Evolutionary conservation across 2,113 vertebrate species (phyloP).

Genomic region (Phrynosoma platyrhinos): DNA sequence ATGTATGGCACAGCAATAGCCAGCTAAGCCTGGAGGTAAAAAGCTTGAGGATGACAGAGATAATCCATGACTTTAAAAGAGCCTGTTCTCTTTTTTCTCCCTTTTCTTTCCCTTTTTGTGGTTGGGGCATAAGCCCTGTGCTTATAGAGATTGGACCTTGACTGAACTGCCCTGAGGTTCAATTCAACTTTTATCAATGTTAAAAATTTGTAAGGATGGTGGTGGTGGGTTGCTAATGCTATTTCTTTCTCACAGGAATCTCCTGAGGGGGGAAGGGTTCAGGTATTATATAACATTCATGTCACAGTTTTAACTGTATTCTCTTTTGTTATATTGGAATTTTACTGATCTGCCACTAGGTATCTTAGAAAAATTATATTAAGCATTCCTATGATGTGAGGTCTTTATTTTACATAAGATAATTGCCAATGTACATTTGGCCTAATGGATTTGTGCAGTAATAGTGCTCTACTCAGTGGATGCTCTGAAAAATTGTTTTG

Average conservation of each 20-base stretch:
- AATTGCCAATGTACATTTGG: constrained; percentile 36
- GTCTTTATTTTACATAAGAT: constrained; percentile 54
- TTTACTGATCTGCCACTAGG: neutral
- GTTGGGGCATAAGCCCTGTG: neutral
- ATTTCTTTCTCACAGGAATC: neutral
- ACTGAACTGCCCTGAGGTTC: neutral
- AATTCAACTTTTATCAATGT: neutral
- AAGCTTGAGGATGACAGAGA: neutral
- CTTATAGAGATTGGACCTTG: neutral
- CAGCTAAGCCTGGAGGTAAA: neutral
- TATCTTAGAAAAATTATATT: constrained; percentile 4
- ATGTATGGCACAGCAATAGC: neutral
- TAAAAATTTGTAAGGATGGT: neutral
- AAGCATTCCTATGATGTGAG: constrained; percentile 17
- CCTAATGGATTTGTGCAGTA: constrained; percentile 52
- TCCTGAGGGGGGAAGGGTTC: neutral
- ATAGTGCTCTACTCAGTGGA: constrained; percentile 53
- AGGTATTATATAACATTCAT: neutral
- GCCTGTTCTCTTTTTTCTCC: too few species aligned
- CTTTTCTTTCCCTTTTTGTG: too few species aligned
- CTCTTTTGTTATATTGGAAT: neutral
- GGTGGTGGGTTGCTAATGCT: too few species aligned
- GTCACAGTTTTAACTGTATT: neutral
- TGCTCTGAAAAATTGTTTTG: constrained; percentile 41
- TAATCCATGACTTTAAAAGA: neutral